Base-by-base conservation (phyloP, 2,113 vertebrate genomes). In the Tamias sibiricus region DNA sequence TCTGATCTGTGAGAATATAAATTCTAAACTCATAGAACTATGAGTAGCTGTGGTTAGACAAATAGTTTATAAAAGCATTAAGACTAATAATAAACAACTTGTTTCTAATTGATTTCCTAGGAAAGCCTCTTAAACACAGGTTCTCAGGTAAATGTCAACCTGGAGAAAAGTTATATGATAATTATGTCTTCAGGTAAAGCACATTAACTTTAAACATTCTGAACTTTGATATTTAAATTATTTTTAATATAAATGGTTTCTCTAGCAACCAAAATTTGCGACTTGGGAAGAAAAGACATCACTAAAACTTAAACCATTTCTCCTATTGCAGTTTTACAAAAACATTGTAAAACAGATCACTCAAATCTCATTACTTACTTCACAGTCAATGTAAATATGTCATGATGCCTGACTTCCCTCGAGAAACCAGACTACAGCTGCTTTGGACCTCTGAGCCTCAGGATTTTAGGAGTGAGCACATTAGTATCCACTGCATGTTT, bases 211-310 rank as follows among this genome's bases (percentile, higher is more conserved):
- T 85, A 74, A 96, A 64, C 42, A 66, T 71, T 80, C 12, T 85
- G 22, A 91, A 88, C 94, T 89, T 95, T 40, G 12, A 66, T 32
- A 91, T 42, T 88, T 90, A 77, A 87, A 52, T 93, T 91, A 77
- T 54, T 68, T 92, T 95, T 91, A 42, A 24, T 49, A 54, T 54
- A 54, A 64, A 26, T 89, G 32, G 28, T 81, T 94, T 88, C 74
- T 89, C 59, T 86, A 84, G 32, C 83, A 95, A 89, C 83, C 54
- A n/a, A 66, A 86, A 82, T 40, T 93, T 77, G 37, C 28, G n/a
- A 64, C 28, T 17, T 40, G 13, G 28, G 37, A 88, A 91, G 8
- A 8, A 47, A 95, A 87, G 75, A 68, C 19, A 83, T 72, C 75
- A 62, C 47, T 79, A 75, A 91, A 93, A 49, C 6, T 68, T 76